These are phyloP conservation scores for Prosapia bicincta DNA, from an alignment of 2,888 invertebrate genomes.

Conservation along the genomic window DNA sequence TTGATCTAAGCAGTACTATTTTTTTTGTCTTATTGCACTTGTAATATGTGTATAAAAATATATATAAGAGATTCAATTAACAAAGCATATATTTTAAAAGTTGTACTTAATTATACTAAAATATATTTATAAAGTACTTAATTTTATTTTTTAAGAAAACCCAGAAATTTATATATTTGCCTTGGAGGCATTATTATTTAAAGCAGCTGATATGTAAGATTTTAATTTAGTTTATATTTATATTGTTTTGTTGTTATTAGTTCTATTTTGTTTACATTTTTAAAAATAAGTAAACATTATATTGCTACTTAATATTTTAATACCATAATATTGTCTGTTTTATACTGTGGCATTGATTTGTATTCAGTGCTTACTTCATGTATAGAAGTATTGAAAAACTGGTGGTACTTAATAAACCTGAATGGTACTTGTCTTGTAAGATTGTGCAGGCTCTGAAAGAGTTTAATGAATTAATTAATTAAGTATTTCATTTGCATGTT, in stretches of 20 bases:
- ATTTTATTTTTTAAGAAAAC: not conserved
- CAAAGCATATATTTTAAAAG: not conserved
- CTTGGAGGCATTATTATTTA: not conserved
- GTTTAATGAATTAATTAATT: too few relatives aligned
- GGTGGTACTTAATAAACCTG: too few relatives aligned
- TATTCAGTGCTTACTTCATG: too few relatives aligned
- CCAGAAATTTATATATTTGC: not conserved
- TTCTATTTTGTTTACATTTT: too few relatives aligned
- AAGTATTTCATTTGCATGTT: too few relatives aligned
- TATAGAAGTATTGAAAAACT: too few relatives aligned
- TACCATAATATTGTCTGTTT: too few relatives aligned
- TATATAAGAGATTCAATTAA: not conserved
- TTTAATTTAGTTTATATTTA: not conserved
- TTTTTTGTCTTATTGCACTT: not conserved
- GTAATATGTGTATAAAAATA: not conserved
- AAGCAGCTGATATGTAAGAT: not conserved
- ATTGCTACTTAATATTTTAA: too few relatives aligned
- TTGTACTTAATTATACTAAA: not conserved
- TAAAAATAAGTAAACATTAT: too few relatives aligned
- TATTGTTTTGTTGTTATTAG: not conserved
- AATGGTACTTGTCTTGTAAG: too few relatives aligned
- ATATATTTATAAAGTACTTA: not conserved
- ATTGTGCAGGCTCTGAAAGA: too few relatives aligned
- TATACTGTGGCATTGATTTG: too few relatives aligned
- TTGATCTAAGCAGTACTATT: conserved; percentile 2